Evolutionary conservation across 2,797 vertebrate species (phyloP).

Genomic region (Florisuga fusca): DNA sequence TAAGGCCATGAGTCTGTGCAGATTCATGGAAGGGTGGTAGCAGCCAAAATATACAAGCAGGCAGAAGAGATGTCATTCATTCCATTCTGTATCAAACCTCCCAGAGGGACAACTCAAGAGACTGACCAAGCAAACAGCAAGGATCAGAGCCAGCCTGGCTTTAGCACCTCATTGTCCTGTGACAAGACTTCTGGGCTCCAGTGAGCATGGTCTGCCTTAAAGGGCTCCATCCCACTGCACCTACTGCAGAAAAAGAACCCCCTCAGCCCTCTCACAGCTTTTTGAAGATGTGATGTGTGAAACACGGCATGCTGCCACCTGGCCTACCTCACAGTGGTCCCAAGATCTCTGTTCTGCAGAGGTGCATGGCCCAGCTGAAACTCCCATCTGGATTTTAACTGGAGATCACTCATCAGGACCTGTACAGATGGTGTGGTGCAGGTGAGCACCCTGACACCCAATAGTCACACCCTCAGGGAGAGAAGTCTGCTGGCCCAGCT

Average conservation of each 20-base stretch:
- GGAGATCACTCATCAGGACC: not conserved
- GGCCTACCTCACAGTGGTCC: not conserved
- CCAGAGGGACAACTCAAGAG: not conserved
- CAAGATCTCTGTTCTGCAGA: not conserved
- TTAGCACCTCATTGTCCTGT: not conserved
- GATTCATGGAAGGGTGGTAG: not conserved
- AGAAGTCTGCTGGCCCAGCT: not conserved
- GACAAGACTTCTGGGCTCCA: not conserved
- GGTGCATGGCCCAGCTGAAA: not conserved
- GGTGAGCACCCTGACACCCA: not conserved
- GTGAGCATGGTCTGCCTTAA: not conserved
- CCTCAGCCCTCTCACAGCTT: not conserved
- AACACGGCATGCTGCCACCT: not conserved
- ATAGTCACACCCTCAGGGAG: not conserved
- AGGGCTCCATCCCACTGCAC: not conserved
- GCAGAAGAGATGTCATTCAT: not conserved
- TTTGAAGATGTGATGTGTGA: not conserved
- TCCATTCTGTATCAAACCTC: not conserved
- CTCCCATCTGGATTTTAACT: not conserved
- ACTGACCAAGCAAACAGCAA: not conserved
- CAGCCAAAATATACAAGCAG: conserved; percentile 27
- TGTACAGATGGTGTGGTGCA: not conserved
- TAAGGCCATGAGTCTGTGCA: not conserved
- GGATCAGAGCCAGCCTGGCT: not conserved
- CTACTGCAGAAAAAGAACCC: not conserved